These are phyloP conservation scores for Andrena bicolor DNA, from an alignment of 2,888 invertebrate genomes.

Conservation along the genomic window DNA sequence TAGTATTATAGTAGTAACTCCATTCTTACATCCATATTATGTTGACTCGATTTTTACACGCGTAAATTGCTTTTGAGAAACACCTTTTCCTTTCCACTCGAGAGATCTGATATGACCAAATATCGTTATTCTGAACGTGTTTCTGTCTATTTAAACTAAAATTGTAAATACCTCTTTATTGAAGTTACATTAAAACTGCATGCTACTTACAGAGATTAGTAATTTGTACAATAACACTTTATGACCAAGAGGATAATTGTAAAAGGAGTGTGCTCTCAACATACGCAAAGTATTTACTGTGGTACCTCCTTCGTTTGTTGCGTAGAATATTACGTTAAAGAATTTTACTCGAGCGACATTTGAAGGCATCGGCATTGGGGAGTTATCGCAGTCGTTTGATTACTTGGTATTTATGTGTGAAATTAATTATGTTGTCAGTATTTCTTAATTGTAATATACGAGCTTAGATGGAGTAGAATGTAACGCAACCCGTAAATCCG, in stretches of 20 bases:
- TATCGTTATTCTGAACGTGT: slow-evolving; percentile 57
- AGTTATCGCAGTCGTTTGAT: slow-evolving; percentile 25
- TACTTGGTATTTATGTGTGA: slow-evolving; percentile 34
- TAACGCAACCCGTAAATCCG: slow-evolving; percentile 55
- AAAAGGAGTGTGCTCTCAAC: slow-evolving; percentile 53
- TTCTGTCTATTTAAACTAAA: slow-evolving; percentile 49
- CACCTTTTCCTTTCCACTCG: background rate
- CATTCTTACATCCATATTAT: slow-evolving; percentile 11
- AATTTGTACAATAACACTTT: slow-evolving; percentile 69
- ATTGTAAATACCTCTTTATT: slow-evolving; percentile 62
- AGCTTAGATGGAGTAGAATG: slow-evolving; percentile 61
- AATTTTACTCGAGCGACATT: slow-evolving; percentile 34
- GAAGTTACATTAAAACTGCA: slow-evolving; percentile 63
- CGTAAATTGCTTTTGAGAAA: slow-evolving; percentile 12
- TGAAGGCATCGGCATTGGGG: slow-evolving; percentile 19
- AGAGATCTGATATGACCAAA: slow-evolving; percentile 22
- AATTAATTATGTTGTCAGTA: slow-evolving; percentile 67
- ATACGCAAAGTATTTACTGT: slow-evolving; percentile 57
- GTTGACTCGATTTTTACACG: slow-evolving; percentile 3
- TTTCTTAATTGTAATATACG: slow-evolving; percentile 68
- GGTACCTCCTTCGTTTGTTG: slow-evolving; percentile 55
- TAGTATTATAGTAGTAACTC: slow-evolving; percentile 21
- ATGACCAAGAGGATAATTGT: slow-evolving; percentile 71
- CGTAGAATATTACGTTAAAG: slow-evolving; percentile 24
- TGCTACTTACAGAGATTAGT: slow-evolving; percentile 68